Evolutionary conservation across 2,113 vertebrate species (phyloP), one percentile per base, ranked within the genome.

Genomic region (Aleadryas rufinucha): DNA sequence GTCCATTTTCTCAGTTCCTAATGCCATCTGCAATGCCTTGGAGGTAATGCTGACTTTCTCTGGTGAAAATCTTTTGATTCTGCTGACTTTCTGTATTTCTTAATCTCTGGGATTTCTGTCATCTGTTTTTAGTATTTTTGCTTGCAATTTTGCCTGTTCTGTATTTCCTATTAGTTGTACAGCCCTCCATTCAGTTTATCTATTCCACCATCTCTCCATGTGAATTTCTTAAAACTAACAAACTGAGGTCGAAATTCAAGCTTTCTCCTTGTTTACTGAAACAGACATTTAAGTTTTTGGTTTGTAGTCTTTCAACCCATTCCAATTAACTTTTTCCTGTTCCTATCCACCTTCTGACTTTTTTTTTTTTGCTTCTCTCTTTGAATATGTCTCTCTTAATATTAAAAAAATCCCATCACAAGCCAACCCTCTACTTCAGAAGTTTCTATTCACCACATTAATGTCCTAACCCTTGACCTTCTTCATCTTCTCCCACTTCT

Each of bases 11-110:
- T 93, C 59, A 80, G 78, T 88, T 96, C 63, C 79, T 88, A 85
- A 85, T 92, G 70, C 92, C 92, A 93, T 92, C 92, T 96, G 95
- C 88, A 81, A 86, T 92, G 82, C 85, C 84, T 89, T 12, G 22
- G 79, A 93, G 85, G 83, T 89, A 79, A 30, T 84, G 35, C 60
- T 76, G 66, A 83, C 79, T 96, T 8, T 91, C 52, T 87, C 56
- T 82, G 35, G 33, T 93, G 69, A 64, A 96, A 93, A 87, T 87
- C 56, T 87, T 89, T 68, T 68, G 41, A 52, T 94, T 91, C 49
- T 91, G 74, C 61, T 94, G 95, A 91, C 26, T 90, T 94, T 87
- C 49, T 79, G 1, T 84, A 45, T 79, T 91, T 90, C 50, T 69
- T 90, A 76, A 91, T 89, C 26, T 90, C 22, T 87, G 47, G 57